Base-by-base conservation (phyloP, 2,888 invertebrate species). In the Serrognathus titanus region DNA sequence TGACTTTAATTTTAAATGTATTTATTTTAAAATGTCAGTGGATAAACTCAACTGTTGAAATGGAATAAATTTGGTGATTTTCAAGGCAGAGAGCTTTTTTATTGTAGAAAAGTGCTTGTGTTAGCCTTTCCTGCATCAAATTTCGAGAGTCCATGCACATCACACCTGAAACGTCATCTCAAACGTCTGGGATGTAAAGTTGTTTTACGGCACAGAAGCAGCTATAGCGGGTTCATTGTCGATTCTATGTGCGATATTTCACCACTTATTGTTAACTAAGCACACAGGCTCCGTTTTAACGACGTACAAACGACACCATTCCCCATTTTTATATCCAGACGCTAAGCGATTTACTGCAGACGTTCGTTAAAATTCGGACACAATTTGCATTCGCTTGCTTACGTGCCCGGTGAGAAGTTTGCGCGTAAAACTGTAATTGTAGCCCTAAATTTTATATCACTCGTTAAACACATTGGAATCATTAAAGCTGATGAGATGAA, bases 401-500 rank as follows among this genome's bases (percentile, higher is more conserved):
- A 38, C 50, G 47, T 53, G 51, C 49, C 48, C 39, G 11, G 39
- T 58, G 24, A 52, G 48, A 51, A 50, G 16, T 51, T 37, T 13
- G 35, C 35, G 13, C 53, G 24, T 51, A 35, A 59, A 53, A 55
- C 16, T 37, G 36, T 57, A 53, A 59, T 56, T 61, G 31, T 46
- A 36, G 45, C 24, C 46, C 48, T 53, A 58, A 46, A 58, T 58
- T 55, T 48, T 53, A 55, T 53, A 52, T 58, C 53, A 53, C 53
- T 56, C 53, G 57, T 59, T 61, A 61, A 61, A 50, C 38, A 50
- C 59, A 43, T 53, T 41, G 24, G 47, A 56, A 59, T 59, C 61
- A 52, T 59, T 61, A 61, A 59, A 61, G 54, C 51, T 55, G 56
- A 59, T 57, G 56, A 61, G 56, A 61, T 61, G 58, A 61, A 61